These are phyloP conservation scores for Meteorus colon DNA, from an alignment of 2,888 invertebrate species.

Conservation along the genomic window DNA sequence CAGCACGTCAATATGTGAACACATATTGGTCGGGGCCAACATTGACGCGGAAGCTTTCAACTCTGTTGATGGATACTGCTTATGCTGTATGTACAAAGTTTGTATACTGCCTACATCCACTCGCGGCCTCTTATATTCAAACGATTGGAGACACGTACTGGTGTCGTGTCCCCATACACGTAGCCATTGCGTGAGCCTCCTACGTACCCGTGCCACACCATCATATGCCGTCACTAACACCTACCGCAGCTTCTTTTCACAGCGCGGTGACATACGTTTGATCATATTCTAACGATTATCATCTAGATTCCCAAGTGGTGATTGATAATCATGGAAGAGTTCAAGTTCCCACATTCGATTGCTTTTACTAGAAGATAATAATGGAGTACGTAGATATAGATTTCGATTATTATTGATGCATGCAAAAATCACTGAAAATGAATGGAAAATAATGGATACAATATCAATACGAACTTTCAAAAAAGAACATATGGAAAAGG, in stretches of 20 bases:
- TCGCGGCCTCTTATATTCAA: constrained; percentile 30
- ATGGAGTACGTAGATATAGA: too few species aligned
- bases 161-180: constrained; percentile 67
- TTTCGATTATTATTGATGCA: too few species aligned
- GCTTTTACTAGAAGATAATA: too few species aligned
- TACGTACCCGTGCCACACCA: constrained; percentile 22
- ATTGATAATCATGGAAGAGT: too few species aligned
- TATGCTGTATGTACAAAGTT: too few species aligned
- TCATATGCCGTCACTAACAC: constrained; percentile 41
- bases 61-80: not conserved
- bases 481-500: too few species aligned
- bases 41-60: not conserved
- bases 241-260: constrained; percentile 38
- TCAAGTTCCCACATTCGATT: too few species aligned
- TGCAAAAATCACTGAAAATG: too few species aligned
- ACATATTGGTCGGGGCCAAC: constrained; percentile 3
- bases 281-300: not conserved
- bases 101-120: not conserved
- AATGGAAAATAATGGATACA: too few species aligned
- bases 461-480: too few species aligned
- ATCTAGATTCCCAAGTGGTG: not conserved
- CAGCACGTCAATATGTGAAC: not conserved
- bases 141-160: constrained; percentile 64
- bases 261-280: constrained; percentile 5
- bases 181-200: constrained; percentile 48